Base-by-base conservation (phyloP, 2,888 invertebrate species). In the Gnatocerus cornutus region DNA sequence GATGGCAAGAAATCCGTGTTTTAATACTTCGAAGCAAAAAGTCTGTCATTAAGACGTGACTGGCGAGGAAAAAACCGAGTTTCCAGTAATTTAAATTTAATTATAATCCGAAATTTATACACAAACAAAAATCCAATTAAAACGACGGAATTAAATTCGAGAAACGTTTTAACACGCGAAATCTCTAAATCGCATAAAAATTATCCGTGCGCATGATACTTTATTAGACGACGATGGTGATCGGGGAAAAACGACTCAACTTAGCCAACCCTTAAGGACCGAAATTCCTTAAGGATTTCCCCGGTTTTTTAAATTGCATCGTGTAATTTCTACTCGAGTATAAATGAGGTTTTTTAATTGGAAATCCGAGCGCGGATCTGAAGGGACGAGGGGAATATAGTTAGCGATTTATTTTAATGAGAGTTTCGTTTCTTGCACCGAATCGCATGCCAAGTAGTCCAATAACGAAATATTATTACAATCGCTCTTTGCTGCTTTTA, bases 341-440 rank as follows among this genome's bases (percentile, higher is more conserved):
- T 83, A 84, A 84, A 84, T 84, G 84, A 84, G 84, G 83, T 84
- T 84, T 84, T 84, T 84, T 84, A 84, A 84, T 84, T 84, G 84
- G 84, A 84, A 84, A 84, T 82, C 81, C 78, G 82, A 83, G 80
- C 67, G 75, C 79, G 70, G 75, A 75, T 72, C 69, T 73, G 74
- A 73, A 30, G 77, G 69, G 68, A 46, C 48, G 43, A 3, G 39
- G 53, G 56, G 64, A 43, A 70, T 66, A 71, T 71, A 74, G 77
- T 74, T 72, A 71, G 72, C 78, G 80, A 80, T 81, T 82, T 82
- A 81, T 81, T 82, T 81, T 82, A 82, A 82, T 81, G 81, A 82
- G 79, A 79, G 72, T 80, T 80, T 80, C 79, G 78, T 75, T 76
- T 75, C 69, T 73, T 78, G 56, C 46, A 37, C 64, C 64, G 68